Evolutionary conservation across 2,888 invertebrate species (phyloP).

Genomic region (Himalopsyche anomala): DNA sequence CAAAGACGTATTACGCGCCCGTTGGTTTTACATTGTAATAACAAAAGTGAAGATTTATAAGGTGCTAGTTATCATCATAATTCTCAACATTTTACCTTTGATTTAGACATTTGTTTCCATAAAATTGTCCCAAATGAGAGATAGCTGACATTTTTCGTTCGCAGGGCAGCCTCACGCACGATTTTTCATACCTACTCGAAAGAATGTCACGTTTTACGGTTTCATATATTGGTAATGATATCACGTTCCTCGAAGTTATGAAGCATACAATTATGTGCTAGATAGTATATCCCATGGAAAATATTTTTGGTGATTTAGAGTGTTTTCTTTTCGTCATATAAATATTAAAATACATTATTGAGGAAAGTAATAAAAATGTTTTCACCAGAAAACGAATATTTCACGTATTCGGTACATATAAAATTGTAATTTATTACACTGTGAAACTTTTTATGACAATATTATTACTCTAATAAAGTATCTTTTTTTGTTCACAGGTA

Average conservation of each 20-base stretch:
- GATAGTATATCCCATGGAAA: conserved; percentile 45
- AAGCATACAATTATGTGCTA: conserved; percentile 56
- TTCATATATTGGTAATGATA: conserved; percentile 54
- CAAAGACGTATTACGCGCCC: too few relatives aligned
- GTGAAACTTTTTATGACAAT: too few relatives aligned
- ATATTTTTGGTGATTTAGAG: conserved; percentile 37
- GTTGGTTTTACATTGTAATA: too few relatives aligned
- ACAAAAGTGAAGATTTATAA: too few relatives aligned
- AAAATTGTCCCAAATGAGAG: conserved; percentile 27
- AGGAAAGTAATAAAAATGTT: conserved; percentile 8
- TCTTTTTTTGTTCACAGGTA: too few relatives aligned
- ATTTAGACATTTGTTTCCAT: conserved; percentile 22
- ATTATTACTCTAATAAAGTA: too few relatives aligned
- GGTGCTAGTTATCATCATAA: too few relatives aligned
- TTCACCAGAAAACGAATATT: background rate
- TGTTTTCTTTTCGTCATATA: conserved; percentile 43
- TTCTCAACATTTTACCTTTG: too few relatives aligned
- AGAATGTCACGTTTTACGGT: conserved; percentile 55
- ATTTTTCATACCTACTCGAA: conserved; percentile 25
- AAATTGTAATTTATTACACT: too few relatives aligned
- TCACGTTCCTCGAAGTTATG: conserved; percentile 55
- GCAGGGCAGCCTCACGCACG: conserved; percentile 31
- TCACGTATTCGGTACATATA: background rate
- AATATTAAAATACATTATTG: conserved; percentile 41
- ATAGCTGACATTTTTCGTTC: conserved; percentile 36